Base-by-base conservation (phyloP, 2,888 invertebrate species). In the Opisthograptis luteolata region DNA sequence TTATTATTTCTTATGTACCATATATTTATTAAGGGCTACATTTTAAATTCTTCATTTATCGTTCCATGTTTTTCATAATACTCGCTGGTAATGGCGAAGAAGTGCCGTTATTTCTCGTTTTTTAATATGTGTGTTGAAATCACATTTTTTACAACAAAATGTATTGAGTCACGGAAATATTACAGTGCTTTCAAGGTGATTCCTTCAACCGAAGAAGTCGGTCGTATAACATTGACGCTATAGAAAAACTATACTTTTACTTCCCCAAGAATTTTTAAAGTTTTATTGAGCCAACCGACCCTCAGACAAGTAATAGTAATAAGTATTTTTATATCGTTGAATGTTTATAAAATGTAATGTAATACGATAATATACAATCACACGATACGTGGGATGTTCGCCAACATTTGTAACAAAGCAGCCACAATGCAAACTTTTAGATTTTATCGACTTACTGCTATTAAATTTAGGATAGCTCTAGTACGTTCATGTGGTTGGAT, bases 291-390 rank as follows among this genome's bases (percentile, higher is more conserved):
- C n/a, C n/a, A n/a, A n/a, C n/a, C n/a, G n/a, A n/a, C n/a, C n/a
- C n/a, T n/a, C n/a, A n/a, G n/a, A n/a, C n/a, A n/a, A n/a, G n/a
- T 9, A 25, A 9, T 25, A 24, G 8, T 15, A 9, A 22, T 30
- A 34, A 31, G 15, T 34, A 41, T 47, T 35, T 47, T 47, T 47
- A 19, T 48, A 48, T 36, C n/a, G 28, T 36, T 28, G 12, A 31
- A 36, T 42, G 12, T 40, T 46, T 34, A 40, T 28, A 34, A 34
- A n/a, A n/a, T n/a, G n/a, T n/a, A n/a, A n/a, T n/a, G 15, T 31
- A 39, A 35, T 19, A 19, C 36, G 31, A 42, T n/a, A n/a, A n/a
- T 31, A 31, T 42, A 31, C 30, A 35, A 34, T 28, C 28, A 25
- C n/a, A 17, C 27, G 24, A 22, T 27, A 10, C 37, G 5, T 17